phyloP scores from a whole-genome alignment of 2,113 vertebrate genomes.

The Gnathonemus longibarbis region DNA sequence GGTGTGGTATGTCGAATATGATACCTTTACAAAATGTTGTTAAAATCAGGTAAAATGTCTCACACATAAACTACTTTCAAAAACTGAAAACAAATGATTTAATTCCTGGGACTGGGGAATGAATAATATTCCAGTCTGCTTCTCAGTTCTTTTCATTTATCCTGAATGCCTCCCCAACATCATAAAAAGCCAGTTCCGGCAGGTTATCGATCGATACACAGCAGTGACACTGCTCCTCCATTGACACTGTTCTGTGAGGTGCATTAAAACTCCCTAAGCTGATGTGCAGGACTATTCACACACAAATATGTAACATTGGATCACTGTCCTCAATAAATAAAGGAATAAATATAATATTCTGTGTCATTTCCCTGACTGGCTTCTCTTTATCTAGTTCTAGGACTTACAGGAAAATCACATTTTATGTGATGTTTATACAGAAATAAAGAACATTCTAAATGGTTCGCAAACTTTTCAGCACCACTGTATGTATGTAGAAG shows the following conservation, averaged over 20 bases:
- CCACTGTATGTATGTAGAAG: background rate
- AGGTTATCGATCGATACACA: background rate
- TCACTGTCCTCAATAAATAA: background rate
- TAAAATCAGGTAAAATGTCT: background rate
- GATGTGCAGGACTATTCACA: background rate
- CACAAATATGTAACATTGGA: background rate
- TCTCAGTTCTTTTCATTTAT: background rate
- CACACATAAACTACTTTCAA: background rate
- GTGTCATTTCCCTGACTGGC: background rate
- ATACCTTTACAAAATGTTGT: background rate
- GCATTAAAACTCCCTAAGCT: background rate
- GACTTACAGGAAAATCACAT: background rate
- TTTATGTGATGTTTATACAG: background rate
- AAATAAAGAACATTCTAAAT: background rate
- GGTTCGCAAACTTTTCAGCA: background rate
- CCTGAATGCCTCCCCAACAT: background rate
- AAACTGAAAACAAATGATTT: background rate
- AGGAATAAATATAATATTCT: background rate
- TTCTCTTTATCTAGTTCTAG: background rate
- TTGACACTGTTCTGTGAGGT: background rate
- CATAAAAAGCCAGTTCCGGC: background rate
- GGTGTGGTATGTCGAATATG: background rate
- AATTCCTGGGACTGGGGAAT: background rate
- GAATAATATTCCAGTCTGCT: background rate
- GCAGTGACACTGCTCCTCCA: background rate